Base-by-base conservation (phyloP, 1,140 invertebrate genomes). In the Drosophila takahashii region DNA sequence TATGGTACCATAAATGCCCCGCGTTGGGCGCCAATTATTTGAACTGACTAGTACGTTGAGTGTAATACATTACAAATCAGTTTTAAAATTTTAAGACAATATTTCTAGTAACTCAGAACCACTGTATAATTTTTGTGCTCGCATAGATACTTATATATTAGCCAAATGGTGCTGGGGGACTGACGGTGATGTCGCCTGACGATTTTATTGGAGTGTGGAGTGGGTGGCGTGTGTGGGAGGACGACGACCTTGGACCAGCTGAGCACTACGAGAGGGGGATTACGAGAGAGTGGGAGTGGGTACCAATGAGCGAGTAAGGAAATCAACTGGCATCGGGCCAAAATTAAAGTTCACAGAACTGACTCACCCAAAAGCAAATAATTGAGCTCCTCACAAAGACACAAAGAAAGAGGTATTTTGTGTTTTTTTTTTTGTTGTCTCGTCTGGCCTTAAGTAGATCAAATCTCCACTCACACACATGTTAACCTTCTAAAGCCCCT, bases 191-290 rank as follows among this genome's bases (percentile, higher is more conserved):
- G 60, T 45, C 39, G 39, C 51, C 57, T 37, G 57, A 47, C 45
- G 44, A 64, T 36, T 47, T 32, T 66, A 64, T 65, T 29, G 39
- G 39, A 44, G 34, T 48, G 10, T 41, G 42, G 34, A 29, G 18
- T 53, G 32, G 57, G 26, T 44, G 51, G 27, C 13, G 64, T 61
- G 48, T 69, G 65, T 80, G 78, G 74, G 61, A 85, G 81, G 81
- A 86, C 81, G 81, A 85, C 81, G 83, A 85, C 81, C 81, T 85
- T 85, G 81, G 77, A 50, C 53, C 54, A 51, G 34, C 66, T 53
- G 44, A 42, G 37, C 16, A 22, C 18, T 45, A 22, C 2, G n/a
- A 47, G 29, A 27, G 34, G 27, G 22, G 7, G 7, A 18, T 6
- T 36, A 10, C 22, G 39, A 15, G 15, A 15, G 15, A 37, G 53